Conservation (phyloP, 1,140 invertebrate genomes). For the Stenopsyche tienmushanensis region DNA sequence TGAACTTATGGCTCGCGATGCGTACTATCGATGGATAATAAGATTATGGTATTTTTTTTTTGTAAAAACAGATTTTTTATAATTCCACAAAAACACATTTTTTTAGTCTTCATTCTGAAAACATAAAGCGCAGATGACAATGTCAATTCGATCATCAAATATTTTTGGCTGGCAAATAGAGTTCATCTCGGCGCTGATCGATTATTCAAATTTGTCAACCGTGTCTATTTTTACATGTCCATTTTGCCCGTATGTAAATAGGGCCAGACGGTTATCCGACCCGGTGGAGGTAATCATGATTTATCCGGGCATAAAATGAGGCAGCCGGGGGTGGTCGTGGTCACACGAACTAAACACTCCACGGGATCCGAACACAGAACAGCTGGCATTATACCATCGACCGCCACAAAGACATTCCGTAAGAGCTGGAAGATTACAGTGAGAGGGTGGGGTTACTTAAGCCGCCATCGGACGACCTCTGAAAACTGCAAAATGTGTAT, state of each 20-base stretch:
- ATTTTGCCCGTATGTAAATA: neutral
- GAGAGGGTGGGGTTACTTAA: neutral
- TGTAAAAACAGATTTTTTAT: too few relatives aligned
- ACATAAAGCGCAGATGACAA: too few relatives aligned
- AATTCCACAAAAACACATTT: neutral
- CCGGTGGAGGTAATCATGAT: neutral
- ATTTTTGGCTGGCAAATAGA: too few relatives aligned
- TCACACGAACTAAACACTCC: neutral
- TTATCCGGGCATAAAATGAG: conserved; percentile 6
- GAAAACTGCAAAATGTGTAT: neutral
- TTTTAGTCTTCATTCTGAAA: too few relatives aligned
- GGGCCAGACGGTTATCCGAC: neutral
- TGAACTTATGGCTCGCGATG: too few relatives aligned
- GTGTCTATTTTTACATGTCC: neutral
- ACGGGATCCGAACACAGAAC: too few relatives aligned
- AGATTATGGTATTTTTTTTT: too few relatives aligned
- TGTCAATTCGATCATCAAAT: too few relatives aligned
- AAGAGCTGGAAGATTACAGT: neutral
- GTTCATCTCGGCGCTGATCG: neutral
- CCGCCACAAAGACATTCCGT: neutral
- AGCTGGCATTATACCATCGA: neutral
- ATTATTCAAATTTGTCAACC: neutral
- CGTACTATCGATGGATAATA: too few relatives aligned
- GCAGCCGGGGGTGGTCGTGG: neutral
- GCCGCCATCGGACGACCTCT: neutral